phyloP scores from a whole-genome alignment of 1,140 invertebrate species.

The Eriocheir sinensis region DNA sequence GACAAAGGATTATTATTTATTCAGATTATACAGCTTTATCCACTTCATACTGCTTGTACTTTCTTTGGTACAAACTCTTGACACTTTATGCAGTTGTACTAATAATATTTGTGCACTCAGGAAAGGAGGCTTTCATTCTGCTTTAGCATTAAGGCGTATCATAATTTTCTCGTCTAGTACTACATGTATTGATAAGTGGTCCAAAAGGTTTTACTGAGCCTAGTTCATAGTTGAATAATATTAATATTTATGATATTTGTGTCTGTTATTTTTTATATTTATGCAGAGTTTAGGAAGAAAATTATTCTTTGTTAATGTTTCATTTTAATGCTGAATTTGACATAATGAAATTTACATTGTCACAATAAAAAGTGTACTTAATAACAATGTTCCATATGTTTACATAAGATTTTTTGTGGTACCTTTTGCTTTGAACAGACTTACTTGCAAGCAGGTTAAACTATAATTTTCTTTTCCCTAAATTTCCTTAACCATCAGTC shows the following conservation, averaged over 20 bases:
- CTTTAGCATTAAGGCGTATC: not conserved
- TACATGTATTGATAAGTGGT: not conserved
- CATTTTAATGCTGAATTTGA: no score
- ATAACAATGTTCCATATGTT: no score
- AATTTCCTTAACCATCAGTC: not conserved
- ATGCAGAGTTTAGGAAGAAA: not conserved
- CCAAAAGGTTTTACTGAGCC: not conserved
- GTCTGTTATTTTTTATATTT: slow-evolving; percentile 1
- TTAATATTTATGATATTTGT: not conserved
- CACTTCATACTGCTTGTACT: not conserved
- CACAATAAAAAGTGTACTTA: no score
- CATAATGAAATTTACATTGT: no score
- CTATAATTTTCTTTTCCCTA: not conserved
- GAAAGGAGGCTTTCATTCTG: not conserved
- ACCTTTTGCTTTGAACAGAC: no score
- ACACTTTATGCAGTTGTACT: not conserved
- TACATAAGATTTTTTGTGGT: no score
- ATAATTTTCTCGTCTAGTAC: not conserved
- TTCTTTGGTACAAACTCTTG: not conserved
- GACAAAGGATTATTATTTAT: not conserved
- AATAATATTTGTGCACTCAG: slow-evolving; percentile 8
- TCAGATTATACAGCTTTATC: not conserved
- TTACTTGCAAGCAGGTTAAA: not conserved
- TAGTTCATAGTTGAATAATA: not conserved
- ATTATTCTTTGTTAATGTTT: no score